Evolutionary conservation across 2,888 invertebrate species (phyloP).

Genomic region (Cataglyphis livida): DNA sequence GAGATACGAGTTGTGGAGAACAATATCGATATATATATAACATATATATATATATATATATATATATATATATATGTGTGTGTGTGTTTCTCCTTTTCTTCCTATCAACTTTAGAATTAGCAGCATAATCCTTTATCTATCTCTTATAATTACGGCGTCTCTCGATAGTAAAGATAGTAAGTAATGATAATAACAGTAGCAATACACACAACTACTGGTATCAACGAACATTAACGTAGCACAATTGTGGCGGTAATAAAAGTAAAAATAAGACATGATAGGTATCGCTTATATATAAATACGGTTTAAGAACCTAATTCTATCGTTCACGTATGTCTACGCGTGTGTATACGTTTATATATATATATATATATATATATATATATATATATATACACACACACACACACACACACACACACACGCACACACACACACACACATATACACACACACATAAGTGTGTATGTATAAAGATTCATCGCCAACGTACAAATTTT

Average conservation of each 20-base stretch:
- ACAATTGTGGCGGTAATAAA: constrained; percentile 71
- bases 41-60: neutral
- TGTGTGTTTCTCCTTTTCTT: neutral
- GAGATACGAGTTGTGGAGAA: constrained; percentile 3
- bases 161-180: constrained; percentile 63
- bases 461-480: constrained; percentile 72
- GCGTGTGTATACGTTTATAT: constrained; percentile 36
- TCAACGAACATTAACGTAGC: constrained; percentile 61
- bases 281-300: constrained; percentile 62
- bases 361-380: constrained; percentile 46
- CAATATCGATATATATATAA: constrained; percentile 4
- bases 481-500: constrained; percentile 75
- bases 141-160: constrained; percentile 64
- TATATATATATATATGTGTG: constrained; percentile 1
- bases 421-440: neutral
- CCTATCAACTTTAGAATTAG: constrained; percentile 67
- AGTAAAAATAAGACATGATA: constrained; percentile 72
- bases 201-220: constrained; percentile 51
- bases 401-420: constrained; percentile 13
- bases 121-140: constrained; percentile 73
- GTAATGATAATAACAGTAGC: constrained; percentile 61
- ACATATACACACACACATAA: constrained; percentile 23
- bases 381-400: constrained; percentile 60
- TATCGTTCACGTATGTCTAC: constrained; percentile 43
- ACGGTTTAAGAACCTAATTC: constrained; percentile 60